Evolutionary conservation across 2,888 invertebrate genomes (phyloP), one percentile per base, ranked within the genome.

Genomic region (Morpho helenor): DNA sequence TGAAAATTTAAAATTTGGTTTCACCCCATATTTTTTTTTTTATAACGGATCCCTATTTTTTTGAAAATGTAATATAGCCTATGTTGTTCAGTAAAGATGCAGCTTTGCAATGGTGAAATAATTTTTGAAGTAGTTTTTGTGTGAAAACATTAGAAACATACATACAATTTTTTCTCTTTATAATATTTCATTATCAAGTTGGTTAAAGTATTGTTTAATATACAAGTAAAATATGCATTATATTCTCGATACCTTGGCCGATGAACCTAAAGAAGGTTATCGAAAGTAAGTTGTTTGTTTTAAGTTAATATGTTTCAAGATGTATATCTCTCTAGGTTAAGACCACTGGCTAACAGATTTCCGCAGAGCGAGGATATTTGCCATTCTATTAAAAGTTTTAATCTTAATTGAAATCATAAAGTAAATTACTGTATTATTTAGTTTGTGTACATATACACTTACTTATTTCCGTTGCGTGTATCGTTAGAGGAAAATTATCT

Each of bases 311-410:
- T 68, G 45, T 39, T 31, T 8, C 49, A 39, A 3, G 52, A 52
- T 52, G 7, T 51, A 7, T 60, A 85, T 86, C 85, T 87, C 82
- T 86, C 82, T 87, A 84, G 87, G 87, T 86, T 82, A 85, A 78
- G 74, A 77, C 73, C 78, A 74, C 77, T 50, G 52, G 41, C 49
- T 46, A 10, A 51, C 44, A 23, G 41, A 51, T 57, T 68, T 67
- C 66, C 66, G 61, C 46, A 52, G 44, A 59, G 52, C 48, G 52
- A 54, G 53, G 54, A 59, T 62, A 63, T 56, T 58, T 46, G 40
- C 46, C 42, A 57, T 60, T 57, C 56, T 60, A 54, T 54, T 58
- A 60, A 52, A 52, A 56, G 62, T 49, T 59, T 8, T 52, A 59
- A 66, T 66, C 66, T 63, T 62, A 59, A 62, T 62, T 59, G 55